phyloP scores from a whole-genome alignment of 1,140 invertebrate species.

The Drosophila orena region DNA sequence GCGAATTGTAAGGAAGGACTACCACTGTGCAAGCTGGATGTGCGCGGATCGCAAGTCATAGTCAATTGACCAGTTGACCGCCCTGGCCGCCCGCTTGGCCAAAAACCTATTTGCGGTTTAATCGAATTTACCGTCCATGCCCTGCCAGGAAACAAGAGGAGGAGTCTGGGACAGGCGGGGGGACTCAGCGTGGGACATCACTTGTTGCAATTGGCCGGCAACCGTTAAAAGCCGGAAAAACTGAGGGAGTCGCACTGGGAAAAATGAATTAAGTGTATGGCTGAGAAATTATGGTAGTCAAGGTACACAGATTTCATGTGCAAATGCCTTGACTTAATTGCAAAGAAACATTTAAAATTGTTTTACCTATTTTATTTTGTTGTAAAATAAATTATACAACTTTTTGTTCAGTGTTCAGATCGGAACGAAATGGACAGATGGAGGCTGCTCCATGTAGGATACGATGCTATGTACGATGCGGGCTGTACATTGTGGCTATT shows the following conservation, averaged over 20 bases:
- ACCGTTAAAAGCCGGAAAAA: constrained; percentile 41
- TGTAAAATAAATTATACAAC: background rate
- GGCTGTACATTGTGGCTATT: constrained; percentile 64
- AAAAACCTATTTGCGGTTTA: constrained; percentile 80
- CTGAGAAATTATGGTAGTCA: background rate
- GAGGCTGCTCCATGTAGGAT: constrained; percentile 37
- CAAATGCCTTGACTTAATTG: too few species aligned
- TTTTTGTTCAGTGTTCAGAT: constrained; percentile 6
- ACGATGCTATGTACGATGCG: constrained; percentile 22
- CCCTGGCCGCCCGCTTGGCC: constrained; percentile 51
- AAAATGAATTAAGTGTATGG: background rate
- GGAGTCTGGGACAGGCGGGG: constrained; percentile 1
- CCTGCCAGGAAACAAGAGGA: constrained; percentile 48
- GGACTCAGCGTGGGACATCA: constrained; percentile 57
- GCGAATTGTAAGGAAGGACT: background rate
- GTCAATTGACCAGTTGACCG: constrained; percentile 66
- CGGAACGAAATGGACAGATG: constrained; percentile 26
- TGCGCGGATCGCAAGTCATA: constrained; percentile 52
- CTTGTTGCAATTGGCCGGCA: constrained; percentile 65
- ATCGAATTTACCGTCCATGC: constrained; percentile 79
- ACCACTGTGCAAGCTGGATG: constrained; percentile 41
- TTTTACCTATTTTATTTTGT: background rate
- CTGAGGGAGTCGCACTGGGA: constrained; percentile 23
- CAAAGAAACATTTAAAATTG: background rate
- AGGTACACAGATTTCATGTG: too few species aligned